Evolutionary conservation across 2,797 vertebrate genomes (phyloP), one percentile per base, ranked within the genome.

Genomic region (Scleropages formosus): DNA sequence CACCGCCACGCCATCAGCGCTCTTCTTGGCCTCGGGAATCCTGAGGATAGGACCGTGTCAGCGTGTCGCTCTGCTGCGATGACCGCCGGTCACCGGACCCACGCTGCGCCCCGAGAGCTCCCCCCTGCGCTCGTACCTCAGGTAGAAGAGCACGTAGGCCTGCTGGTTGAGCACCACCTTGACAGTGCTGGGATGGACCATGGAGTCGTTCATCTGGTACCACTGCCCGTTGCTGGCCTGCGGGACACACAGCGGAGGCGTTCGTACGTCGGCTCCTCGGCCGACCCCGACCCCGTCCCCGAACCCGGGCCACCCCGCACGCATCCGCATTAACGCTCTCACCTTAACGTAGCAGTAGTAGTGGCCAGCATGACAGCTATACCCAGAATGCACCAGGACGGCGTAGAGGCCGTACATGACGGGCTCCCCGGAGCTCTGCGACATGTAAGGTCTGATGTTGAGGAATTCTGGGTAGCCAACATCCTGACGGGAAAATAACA

Each of bases 291-390:
- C 13, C 12, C 53, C 58, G 18, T 13, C 53, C 53, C 53, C 58
- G 53, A 13, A 13, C n/a, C n/a, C 47, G 8, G 6, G 44, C 46
- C 12, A 47, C 39, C 11, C 4, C 62, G 26, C 60, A 26, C 15
- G 62, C 31, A 27, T 12, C 16, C 46, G 44, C 10, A 10, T 22
- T 62, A 63, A 15, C 7, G n/a, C 44, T 72, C 88, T 83, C 73
- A 96, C 96, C 93, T 98, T 98, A 72, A 98, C 93, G 0, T 98
- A 98, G 88, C 96, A 98, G 87, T 96, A 98, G 77, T 98, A 98
- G 85, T 98, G 96, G 0, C 96, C 96, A 0, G 95, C 95, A 0
- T 97, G 95, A 87, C 96, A 98, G 82, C 95, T 97, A 85, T 96
- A 95, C 26, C 96, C 96, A 3, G 96, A 96, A 83, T 98, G 96